phyloP scores from a whole-genome alignment of 2,888 invertebrate species.

The Pyrochroa serraticornis region DNA sequence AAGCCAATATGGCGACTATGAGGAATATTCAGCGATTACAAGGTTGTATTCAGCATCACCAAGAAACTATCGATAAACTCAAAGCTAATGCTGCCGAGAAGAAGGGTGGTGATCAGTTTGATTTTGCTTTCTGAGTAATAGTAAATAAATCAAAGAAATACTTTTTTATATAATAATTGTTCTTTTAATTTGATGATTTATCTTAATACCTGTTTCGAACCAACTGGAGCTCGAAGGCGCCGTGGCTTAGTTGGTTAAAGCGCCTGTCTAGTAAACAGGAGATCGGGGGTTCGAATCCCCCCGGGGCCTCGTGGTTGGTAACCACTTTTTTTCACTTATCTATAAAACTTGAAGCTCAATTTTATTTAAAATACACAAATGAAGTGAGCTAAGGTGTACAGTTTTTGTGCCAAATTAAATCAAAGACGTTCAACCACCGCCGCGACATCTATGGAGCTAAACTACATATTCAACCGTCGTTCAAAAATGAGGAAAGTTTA shows the following conservation, averaged over 20 bases:
- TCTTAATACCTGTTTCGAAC: too few species aligned
- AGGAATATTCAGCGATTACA: slow-evolving; percentile 52
- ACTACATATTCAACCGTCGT: too few species aligned
- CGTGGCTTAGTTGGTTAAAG: slow-evolving; percentile 83
- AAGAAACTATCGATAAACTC: slow-evolving; percentile 46
- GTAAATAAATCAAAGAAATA: not conserved
- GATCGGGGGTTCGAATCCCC: slow-evolving; percentile 72
- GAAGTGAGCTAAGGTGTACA: too few species aligned
- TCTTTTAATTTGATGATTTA: not conserved
- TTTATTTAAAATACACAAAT: too few species aligned
- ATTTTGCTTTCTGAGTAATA: not conserved
- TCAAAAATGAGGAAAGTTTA: too few species aligned
- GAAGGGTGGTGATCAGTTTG: not conserved
- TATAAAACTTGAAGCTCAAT: too few species aligned
- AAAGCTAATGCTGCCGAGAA: slow-evolving; percentile 10
- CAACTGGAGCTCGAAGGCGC: slow-evolving; percentile 59
- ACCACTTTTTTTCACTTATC: not conserved
- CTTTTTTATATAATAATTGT: too few species aligned
- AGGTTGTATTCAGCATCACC: slow-evolving; percentile 47
- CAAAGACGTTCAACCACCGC: too few species aligned
- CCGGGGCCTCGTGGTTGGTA: slow-evolving; percentile 60
- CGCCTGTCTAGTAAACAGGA: slow-evolving; percentile 76
- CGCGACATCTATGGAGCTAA: too few species aligned
- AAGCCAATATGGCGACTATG: slow-evolving; percentile 52
- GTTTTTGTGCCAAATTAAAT: too few species aligned